Evolutionary conservation across 2,797 vertebrate genomes (phyloP).

Genomic region (Pterois miles): DNA sequence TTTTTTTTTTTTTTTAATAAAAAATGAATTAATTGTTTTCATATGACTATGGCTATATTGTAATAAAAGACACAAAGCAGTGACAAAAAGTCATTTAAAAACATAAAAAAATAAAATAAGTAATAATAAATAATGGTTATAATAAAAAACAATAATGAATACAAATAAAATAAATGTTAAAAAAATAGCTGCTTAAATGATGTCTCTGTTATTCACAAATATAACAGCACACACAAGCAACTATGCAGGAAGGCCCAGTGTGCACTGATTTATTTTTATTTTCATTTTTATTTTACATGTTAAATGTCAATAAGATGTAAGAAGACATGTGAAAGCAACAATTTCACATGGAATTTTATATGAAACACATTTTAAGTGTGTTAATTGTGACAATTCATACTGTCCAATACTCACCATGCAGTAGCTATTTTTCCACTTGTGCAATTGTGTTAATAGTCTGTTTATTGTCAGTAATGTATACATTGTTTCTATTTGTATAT

Average conservation of each 20-base stretch:
- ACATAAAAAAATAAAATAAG: neutral
- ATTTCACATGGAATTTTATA: neutral
- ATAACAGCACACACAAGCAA: neutral
- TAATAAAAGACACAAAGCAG: neutral
- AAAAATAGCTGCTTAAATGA: neutral
- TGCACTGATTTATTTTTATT: too few relatives aligned
- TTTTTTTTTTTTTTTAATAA: too few relatives aligned
- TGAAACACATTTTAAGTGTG: neutral
- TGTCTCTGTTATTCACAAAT: neutral
- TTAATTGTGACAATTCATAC: too few relatives aligned
- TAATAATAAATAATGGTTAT: neutral
- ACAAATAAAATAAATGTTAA: neutral
- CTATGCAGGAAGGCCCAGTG: neutral
- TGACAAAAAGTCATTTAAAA: neutral
- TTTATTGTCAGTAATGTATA: too few relatives aligned
- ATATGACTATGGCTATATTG: neutral
- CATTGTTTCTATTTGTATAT: too few relatives aligned
- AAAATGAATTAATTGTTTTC: neutral
- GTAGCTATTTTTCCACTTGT: too few relatives aligned
- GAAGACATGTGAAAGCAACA: neutral
- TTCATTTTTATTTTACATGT: neutral
- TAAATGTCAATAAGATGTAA: neutral
- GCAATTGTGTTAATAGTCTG: too few relatives aligned
- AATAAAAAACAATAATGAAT: neutral
- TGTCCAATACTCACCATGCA: too few relatives aligned